Conservation (phyloP, 2,888 invertebrate genomes). For the Diadegma fenestrale region DNA sequence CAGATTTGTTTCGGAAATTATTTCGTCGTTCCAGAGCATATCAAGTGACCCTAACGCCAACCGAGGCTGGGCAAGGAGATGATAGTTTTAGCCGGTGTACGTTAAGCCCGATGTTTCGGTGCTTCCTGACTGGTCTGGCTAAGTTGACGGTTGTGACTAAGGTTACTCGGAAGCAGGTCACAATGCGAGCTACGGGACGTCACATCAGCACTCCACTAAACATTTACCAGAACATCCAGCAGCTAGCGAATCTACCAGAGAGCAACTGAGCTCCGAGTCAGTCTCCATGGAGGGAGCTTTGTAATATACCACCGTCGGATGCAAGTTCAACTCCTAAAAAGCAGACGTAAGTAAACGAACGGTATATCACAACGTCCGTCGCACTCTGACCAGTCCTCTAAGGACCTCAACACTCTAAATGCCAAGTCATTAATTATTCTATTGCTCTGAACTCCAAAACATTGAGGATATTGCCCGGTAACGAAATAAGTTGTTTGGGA, state of each 20-base stretch:
- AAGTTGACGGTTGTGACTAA: conserved; percentile 38
- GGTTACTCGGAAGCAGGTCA: conserved; percentile 75
- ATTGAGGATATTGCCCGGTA: not conserved
- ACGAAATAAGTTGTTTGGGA: conserved; percentile 11
- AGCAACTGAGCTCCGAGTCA: conserved; percentile 37
- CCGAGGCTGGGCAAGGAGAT: conserved; percentile 49
- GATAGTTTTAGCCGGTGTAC: conserved; percentile 43
- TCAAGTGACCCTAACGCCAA: conserved; percentile 28
- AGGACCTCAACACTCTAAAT: conserved; percentile 26
- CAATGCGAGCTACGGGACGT: conserved; percentile 78
- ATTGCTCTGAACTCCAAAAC: conserved; percentile 7
- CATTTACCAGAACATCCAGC: conserved; percentile 59
- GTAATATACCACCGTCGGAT: conserved; percentile 48
- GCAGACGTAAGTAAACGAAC: conserved; percentile 76
- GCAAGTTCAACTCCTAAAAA: conserved; percentile 74
- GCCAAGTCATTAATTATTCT: conserved; percentile 57
- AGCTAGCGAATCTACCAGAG: conserved; percentile 27
- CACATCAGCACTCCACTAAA: conserved; percentile 74
- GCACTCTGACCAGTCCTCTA: conserved; percentile 57
- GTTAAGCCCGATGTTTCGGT: conserved; percentile 24
- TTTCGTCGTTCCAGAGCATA: no score
- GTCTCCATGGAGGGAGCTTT: conserved; percentile 50
- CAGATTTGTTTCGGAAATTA: no score
- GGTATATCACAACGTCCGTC: conserved; percentile 52
- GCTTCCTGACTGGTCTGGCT: conserved; percentile 13